Evolutionary conservation across 2,797 vertebrate genomes (phyloP).

Genomic region (Valencia hispanica): DNA sequence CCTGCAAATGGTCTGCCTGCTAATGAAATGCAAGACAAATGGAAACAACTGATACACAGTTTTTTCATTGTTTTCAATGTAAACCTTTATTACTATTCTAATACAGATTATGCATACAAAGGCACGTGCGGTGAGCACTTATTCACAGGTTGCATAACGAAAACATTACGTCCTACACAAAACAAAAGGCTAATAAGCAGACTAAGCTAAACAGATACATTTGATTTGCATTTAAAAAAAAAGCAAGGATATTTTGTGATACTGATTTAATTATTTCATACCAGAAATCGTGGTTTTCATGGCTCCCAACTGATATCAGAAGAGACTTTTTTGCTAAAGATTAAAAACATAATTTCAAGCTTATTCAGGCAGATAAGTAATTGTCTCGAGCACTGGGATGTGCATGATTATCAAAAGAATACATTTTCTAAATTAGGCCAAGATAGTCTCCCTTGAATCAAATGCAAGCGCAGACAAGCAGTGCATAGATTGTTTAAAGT

Average conservation of each 20-base stretch:
- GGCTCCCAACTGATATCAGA: conserved; percentile 63
- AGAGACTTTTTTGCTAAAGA: conserved; percentile 58
- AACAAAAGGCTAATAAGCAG: conserved; percentile 13
- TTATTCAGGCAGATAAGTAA: conserved; percentile 78
- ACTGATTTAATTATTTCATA: conserved; percentile 59
- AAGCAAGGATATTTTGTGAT: conserved; percentile 47
- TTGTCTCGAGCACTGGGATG: conserved; percentile 75
- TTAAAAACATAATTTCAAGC: conserved; percentile 79
- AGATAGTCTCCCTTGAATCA: conserved; percentile 66
- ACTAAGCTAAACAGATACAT: conserved; percentile 31
- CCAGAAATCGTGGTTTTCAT: conserved; percentile 55
- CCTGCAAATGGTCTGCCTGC: not conserved
- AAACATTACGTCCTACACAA: conserved; percentile 30
- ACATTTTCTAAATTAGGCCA: conserved; percentile 77
- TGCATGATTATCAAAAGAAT: conserved; percentile 76
- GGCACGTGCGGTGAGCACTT: conserved; percentile 72
- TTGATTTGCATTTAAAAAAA: conserved; percentile 43
- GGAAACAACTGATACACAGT: conserved; percentile 1
- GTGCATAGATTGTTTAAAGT: conserved; percentile 73
- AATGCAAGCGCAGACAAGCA: conserved; percentile 69
- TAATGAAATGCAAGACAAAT: not conserved
- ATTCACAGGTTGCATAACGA: conserved; percentile 51
- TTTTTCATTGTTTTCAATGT: conserved; percentile 76
- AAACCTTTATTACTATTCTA: conserved; percentile 81
- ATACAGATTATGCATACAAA: conserved; percentile 66